phyloP scores from a whole-genome alignment of 1,140 invertebrate species.

The Megalopta genalis region DNA sequence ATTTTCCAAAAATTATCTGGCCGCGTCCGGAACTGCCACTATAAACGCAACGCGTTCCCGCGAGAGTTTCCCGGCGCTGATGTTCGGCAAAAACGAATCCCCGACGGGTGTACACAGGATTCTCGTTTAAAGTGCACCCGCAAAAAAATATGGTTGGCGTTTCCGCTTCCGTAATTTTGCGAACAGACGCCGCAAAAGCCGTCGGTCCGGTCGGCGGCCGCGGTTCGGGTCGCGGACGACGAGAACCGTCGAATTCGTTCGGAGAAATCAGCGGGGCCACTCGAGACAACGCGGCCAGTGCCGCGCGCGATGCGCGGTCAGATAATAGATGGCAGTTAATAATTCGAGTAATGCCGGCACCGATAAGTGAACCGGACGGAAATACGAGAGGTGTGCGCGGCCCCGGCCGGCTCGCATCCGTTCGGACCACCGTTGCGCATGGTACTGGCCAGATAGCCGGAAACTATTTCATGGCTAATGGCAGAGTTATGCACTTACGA shows the following conservation, averaged over 20 bases:
- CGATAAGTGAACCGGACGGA: slow-evolving; percentile 64
- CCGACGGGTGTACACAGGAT: too few species aligned
- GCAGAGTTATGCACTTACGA: slow-evolving; percentile 69
- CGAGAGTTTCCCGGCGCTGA: too few species aligned
- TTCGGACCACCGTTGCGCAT: slow-evolving; percentile 42
- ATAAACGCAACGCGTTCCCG: too few species aligned
- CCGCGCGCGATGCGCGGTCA: slow-evolving; percentile 9
- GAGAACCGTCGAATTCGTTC: not conserved
- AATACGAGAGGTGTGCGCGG: slow-evolving; percentile 45
- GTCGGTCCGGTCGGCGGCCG: too few species aligned
- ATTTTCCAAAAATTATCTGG: too few species aligned
- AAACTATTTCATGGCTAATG: slow-evolving; percentile 70
- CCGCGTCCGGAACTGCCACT: too few species aligned
- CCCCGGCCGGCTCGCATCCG: slow-evolving; percentile 27
- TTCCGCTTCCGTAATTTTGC: too few species aligned
- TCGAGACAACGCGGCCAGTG: not conserved
- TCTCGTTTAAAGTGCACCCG: too few species aligned
- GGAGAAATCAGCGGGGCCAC: not conserved
- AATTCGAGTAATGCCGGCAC: slow-evolving; percentile 59
- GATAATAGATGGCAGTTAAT: slow-evolving; percentile 43
- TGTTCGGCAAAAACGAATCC: too few species aligned
- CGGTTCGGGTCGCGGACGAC: too few species aligned
- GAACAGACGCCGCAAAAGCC: too few species aligned
- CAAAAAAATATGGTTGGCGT: too few species aligned
- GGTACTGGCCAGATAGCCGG: slow-evolving; percentile 58